Evolutionary conservation across 1,140 invertebrate genomes (phyloP).

Genomic region (Drosophila melanica): DNA sequence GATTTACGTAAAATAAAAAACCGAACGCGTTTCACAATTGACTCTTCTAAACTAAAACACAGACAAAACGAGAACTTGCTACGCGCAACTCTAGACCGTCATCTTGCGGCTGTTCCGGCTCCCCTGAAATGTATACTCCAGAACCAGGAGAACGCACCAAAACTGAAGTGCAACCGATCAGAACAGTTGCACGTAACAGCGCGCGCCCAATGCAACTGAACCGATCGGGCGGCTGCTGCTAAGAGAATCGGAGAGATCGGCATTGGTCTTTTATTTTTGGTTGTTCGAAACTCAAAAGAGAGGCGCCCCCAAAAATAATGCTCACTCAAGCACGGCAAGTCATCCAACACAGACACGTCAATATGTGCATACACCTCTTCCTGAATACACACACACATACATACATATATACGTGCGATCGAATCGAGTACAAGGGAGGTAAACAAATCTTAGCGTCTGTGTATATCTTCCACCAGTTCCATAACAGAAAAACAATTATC

Average conservation of each 20-base stretch:
- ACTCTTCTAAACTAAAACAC: constrained; percentile 44
- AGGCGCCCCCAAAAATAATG: constrained; percentile 39
- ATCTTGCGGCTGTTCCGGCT: constrained; percentile 35
- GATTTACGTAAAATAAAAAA: constrained; percentile 71
- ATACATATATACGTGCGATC: not conserved
- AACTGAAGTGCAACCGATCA: constrained; percentile 55
- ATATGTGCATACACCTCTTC: not conserved
- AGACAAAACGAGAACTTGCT: constrained; percentile 40
- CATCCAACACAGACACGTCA: constrained; percentile 29
- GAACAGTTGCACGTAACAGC: constrained; percentile 72
- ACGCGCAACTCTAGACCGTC: constrained; percentile 31
- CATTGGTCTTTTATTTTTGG: constrained; percentile 70
- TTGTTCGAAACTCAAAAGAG: constrained; percentile 42
- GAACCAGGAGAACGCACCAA: constrained; percentile 17
- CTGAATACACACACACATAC: not conserved
- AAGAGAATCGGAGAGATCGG: constrained; percentile 24
- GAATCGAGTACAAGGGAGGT: not conserved
- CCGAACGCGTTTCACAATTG: constrained; percentile 29
- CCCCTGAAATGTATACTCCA: constrained; percentile 26
- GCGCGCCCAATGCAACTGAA: constrained; percentile 72
- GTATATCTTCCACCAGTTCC: not conserved
- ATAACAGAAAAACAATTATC: too few relatives aligned
- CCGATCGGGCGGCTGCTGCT: not conserved
- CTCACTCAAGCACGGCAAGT: constrained; percentile 65
- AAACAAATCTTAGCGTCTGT: not conserved